phyloP scores from a whole-genome alignment of 2,797 vertebrate genomes.

The Enteromius argenteus region DNA sequence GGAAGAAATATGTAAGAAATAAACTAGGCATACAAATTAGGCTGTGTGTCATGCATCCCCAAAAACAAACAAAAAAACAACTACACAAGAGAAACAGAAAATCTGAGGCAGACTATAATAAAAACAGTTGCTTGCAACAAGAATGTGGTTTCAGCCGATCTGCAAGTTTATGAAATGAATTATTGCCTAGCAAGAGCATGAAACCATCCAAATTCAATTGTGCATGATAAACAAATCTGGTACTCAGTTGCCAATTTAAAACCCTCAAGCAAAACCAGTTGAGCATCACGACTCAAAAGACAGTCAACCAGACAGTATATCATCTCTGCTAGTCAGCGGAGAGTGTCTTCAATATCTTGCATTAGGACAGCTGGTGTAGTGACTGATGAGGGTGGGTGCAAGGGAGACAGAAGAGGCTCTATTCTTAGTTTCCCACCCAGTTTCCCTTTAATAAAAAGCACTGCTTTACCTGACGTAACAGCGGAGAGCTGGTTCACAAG shows the following conservation, averaged over 20 bases:
- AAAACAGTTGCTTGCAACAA: not conserved
- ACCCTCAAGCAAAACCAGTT: not conserved
- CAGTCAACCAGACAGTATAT: not conserved
- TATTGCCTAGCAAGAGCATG: not conserved
- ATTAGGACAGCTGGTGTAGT: constrained; percentile 35
- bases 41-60: not conserved
- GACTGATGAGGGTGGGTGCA: constrained; percentile 24
- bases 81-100: not conserved
- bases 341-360: not conserved
- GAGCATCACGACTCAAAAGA: not conserved
- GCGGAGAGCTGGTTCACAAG: constrained; percentile 23
- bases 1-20: not conserved
- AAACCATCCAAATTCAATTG: not conserved
- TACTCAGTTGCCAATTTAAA: not conserved
- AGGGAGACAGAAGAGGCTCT: constrained; percentile 2
- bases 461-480: constrained; percentile 23
- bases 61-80: not conserved
- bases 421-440: constrained; percentile 22
- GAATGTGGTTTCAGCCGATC: not conserved
- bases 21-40: not conserved
- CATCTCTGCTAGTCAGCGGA: not conserved
- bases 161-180: not conserved
- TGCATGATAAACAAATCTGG: constrained; percentile 5
- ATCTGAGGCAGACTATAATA: not conserved
- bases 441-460: constrained; percentile 19